Evolutionary conservation across 2,888 invertebrate genomes (phyloP), one percentile per base, ranked within the genome.

Genomic region (Phlogophora meticulosa): DNA sequence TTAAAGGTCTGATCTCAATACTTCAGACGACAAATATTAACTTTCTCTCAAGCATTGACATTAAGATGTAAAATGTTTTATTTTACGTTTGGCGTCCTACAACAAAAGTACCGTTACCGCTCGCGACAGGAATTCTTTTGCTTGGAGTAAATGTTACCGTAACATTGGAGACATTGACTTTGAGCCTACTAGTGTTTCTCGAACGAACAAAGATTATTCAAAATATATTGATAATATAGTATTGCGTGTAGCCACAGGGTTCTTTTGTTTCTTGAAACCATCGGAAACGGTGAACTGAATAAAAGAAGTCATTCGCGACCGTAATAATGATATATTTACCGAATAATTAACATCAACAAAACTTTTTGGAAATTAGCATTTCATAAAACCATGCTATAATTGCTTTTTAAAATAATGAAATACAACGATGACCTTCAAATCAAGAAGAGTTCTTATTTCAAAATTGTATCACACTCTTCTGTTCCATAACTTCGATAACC

Each of bases 51-150:
- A 59, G 24, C 9, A 43, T 7, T 11, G 34, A 32, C 24, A 11
- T 42, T 36, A 22, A 40, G 7, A 52, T 48, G 43, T 34, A 22
- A 49, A 68, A 58, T 48, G 38, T 61, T 68, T 62, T 62, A 34
- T 49, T 58, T 48, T 55, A 69, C 20, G 28, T 20, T n/a, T 9
- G 45, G 20, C 42, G 42, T 53, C 43, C 40, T 40, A 62, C 57
- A 61, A 58, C 22, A 49, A 11, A 9, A 38, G 13, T 71, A 71
- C 74, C 74, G 74, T 74, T 74, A 71, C 4, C 22, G 40, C n/a
- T 40, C n/a, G 32, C 24, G 20, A 38, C 38, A 76, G 38, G 43
- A 71, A 76, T 74, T 76, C 71, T 71, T 74, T 76, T 48, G 46
- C 59, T 48, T 40, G 34, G 22, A 63, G 32, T 22, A 45, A 58